These are phyloP conservation scores for Anniella stebbinsi DNA, from an alignment of 2,797 vertebrate species.

Conservation along the genomic window DNA sequence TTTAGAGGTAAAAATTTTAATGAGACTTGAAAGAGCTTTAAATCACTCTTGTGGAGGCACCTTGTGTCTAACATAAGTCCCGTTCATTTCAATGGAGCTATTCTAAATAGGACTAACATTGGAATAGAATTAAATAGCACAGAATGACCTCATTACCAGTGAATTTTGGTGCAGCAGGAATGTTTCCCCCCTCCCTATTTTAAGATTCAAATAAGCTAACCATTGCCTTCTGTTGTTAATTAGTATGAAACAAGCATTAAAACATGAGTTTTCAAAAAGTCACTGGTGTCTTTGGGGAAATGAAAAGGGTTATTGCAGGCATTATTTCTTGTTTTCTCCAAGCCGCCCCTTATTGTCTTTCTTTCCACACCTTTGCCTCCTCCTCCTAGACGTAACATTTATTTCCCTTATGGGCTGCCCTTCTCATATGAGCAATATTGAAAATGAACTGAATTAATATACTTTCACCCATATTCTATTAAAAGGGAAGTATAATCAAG, in stretches of 20 bases:
- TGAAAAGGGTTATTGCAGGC: background rate
- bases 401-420: background rate
- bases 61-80: no score
- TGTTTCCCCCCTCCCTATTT: background rate
- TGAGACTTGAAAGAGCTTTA: no score
- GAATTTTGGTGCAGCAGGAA: background rate
- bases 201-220: background rate
- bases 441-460: constrained; percentile 22
- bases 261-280: background rate
- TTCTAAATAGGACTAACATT: no score
- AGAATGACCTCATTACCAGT: background rate
- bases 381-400: constrained; percentile 5
- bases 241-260: background rate
- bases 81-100: no score
- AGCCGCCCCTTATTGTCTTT: background rate
- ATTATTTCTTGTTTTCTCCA: background rate
- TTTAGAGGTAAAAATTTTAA: no score
- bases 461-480: background rate
- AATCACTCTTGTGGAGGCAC: no score
- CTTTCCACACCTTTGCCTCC: background rate
- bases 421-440: background rate
- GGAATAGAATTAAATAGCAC: no score
- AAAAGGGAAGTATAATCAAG: background rate
- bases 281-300: background rate
- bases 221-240: background rate